Evolutionary conservation across 2,888 invertebrate species (phyloP).

Genomic region (Elgonia sp.): DNA sequence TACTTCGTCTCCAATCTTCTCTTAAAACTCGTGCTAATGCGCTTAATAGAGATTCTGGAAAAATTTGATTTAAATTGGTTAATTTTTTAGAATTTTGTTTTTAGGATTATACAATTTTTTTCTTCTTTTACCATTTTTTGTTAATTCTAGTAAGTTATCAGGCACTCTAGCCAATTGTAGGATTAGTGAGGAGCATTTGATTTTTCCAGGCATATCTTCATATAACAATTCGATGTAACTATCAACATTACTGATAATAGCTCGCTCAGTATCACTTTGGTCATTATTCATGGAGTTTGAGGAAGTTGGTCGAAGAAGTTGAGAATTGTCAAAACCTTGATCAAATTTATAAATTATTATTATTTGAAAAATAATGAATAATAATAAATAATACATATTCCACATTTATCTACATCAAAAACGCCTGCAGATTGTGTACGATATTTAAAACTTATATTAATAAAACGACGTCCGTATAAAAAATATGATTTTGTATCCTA

Average conservation of each 20-base stretch:
- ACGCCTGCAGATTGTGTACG: too few relatives aligned
- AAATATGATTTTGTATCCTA: constrained; percentile 35
- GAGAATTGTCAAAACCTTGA: constrained; percentile 80
- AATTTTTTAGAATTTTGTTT: constrained; percentile 1
- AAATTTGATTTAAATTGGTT: constrained; percentile 21
- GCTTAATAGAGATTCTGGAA: constrained; percentile 96
- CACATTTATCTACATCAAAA: too few relatives aligned
- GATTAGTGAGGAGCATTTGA: constrained; percentile 96
- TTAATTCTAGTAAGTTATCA: constrained; percentile 97
- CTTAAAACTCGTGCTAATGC: constrained; percentile 97
- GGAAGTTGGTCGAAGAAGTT: constrained; percentile 84
- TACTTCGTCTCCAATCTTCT: constrained; percentile 98
- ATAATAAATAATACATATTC: too few relatives aligned
- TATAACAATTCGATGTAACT: constrained; percentile 98
- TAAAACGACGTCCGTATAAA: constrained; percentile 5
- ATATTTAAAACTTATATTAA: constrained; percentile 12
- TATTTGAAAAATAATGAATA: too few relatives aligned
- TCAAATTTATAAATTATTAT: constrained; percentile 47
- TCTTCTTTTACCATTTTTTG: constrained; percentile 96
- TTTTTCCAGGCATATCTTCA: constrained; percentile 97
- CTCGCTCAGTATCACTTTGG: constrained; percentile 88
- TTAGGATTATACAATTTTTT: neutral
- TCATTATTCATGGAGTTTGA: constrained; percentile 83
- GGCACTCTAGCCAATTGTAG: constrained; percentile 96
- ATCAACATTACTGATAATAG: constrained; percentile 94